These are phyloP conservation scores for Drosophila rhopaloa DNA, from an alignment of 1,140 invertebrate genomes.

Conservation along the genomic window DNA sequence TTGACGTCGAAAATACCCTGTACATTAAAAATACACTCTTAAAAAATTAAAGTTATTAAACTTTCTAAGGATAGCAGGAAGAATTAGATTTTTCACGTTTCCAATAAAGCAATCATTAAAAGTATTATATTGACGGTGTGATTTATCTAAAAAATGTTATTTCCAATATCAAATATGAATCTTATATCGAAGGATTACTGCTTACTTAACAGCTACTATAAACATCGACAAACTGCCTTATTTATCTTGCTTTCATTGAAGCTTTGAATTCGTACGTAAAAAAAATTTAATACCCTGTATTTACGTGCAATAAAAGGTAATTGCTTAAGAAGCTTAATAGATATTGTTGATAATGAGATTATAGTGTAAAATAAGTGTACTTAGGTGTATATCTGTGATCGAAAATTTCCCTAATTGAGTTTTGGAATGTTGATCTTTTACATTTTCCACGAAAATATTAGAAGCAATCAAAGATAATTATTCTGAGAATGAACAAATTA, in stretches of 20 bases:
- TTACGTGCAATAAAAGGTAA: background rate
- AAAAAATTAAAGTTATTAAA: too few relatives aligned
- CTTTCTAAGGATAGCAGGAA: too few relatives aligned
- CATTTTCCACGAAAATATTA: background rate
- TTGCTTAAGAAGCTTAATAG: background rate
- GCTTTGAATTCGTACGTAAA: background rate
- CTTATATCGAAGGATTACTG: background rate
- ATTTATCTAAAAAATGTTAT: background rate
- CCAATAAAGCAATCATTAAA: background rate
- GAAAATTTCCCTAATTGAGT: slow-evolving; percentile 1
- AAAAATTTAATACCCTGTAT: background rate
- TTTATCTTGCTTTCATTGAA: background rate
- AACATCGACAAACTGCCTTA: background rate
- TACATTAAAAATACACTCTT: background rate
- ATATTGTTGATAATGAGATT: slow-evolving; percentile 1
- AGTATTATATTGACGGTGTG: background rate
- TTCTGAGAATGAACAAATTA: too few relatives aligned
- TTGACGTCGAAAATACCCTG: slow-evolving; percentile 16
- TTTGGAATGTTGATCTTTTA: background rate
- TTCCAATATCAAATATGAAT: too few relatives aligned
- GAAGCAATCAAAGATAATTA: too few relatives aligned
- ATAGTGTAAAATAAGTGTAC: background rate
- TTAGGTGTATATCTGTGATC: background rate
- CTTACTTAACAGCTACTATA: too few relatives aligned
- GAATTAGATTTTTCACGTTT: too few relatives aligned